Evolutionary conservation across 2,888 invertebrate genomes (phyloP).

Genomic region (Gymnocheta viridis): DNA sequence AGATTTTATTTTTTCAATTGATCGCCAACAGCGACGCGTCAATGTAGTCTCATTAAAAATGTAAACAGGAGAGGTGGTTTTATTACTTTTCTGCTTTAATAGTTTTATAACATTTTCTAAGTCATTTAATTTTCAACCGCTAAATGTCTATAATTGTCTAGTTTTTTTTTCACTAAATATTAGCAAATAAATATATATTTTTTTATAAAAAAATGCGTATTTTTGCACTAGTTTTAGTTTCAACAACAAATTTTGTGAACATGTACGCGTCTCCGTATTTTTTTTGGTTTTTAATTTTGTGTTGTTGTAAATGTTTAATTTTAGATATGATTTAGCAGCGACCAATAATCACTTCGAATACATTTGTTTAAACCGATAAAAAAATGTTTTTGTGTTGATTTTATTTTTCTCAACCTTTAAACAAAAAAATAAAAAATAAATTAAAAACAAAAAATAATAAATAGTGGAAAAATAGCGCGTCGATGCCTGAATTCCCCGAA

Average conservation of each 20-base stretch:
- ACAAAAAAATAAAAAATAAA: slow-evolving; percentile 31
- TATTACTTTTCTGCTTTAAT: neutral
- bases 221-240: neutral
- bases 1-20: neutral
- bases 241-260: neutral
- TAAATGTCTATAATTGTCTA: neutral
- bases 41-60: neutral
- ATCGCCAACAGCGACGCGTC: neutral
- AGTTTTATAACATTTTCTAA: neutral
- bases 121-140: neutral
- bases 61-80: neutral
- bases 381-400: slow-evolving; percentile 24
- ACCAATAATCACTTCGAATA: slow-evolving; percentile 39
- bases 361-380: slow-evolving; percentile 47
- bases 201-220: neutral
- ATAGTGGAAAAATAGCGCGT: slow-evolving; percentile 23
- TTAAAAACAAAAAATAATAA: slow-evolving; percentile 41
- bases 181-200: neutral
- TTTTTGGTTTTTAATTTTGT: slow-evolving; percentile 2
- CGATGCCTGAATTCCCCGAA: slow-evolving; percentile 56
- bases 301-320: slow-evolving; percentile 50
- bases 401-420: slow-evolving; percentile 44
- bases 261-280: neutral
- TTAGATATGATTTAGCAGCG: slow-evolving; percentile 64
- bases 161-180: neutral